These are phyloP conservation scores for Brevimyrus niger DNA, from an alignment of 2,113 vertebrate species.

Conservation along the genomic window DNA sequence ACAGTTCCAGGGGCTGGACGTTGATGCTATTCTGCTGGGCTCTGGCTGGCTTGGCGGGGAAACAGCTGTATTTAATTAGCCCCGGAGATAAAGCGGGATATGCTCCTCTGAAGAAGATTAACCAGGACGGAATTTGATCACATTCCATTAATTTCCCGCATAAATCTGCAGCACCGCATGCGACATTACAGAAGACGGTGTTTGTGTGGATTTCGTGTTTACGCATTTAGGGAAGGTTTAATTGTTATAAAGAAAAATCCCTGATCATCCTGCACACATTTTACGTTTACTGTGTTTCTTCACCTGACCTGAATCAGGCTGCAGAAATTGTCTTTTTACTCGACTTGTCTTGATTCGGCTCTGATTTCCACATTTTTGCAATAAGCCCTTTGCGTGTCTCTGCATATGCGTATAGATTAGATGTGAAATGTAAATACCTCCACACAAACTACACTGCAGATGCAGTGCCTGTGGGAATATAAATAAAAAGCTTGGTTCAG, in stretches of 20 bases:
- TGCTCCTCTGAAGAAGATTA: conserved; percentile 66
- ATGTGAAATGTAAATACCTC: background rate
- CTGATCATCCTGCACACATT: background rate
- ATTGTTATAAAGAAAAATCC: background rate
- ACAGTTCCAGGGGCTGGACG: conserved; percentile 52
- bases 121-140: conserved; percentile 72
- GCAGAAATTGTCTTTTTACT: background rate
- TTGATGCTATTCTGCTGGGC: conserved; percentile 61
- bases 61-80: conserved; percentile 72
- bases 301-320: background rate
- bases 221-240: conserved; percentile 32
- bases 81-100: conserved; percentile 66
- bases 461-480: background rate
- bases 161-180: conserved; percentile 68
- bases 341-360: background rate
- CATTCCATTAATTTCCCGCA: conserved; percentile 73
- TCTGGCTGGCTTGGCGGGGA: conserved; percentile 59
- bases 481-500: background rate
- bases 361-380: background rate
- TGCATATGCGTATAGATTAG: background rate
- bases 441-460: background rate
- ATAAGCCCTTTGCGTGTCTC: background rate
- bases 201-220: conserved; percentile 52
- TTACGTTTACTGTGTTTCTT: background rate
- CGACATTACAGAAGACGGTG: conserved; percentile 36